Conservation (phyloP, 2,113 vertebrate species). For the Antigone vipio region DNA sequence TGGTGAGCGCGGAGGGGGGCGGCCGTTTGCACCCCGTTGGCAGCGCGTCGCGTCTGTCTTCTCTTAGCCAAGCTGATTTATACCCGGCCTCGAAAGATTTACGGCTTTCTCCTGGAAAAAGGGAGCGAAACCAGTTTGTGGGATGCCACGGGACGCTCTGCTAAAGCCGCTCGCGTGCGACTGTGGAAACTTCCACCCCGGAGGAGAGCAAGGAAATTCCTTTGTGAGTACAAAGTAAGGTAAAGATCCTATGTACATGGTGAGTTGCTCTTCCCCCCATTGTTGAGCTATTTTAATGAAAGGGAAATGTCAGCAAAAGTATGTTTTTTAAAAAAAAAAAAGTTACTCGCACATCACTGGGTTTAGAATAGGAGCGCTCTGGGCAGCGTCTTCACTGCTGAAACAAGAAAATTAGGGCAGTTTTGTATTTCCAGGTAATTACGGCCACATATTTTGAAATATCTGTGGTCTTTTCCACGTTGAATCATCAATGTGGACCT, state of each 20-base stretch:
- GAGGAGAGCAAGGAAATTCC: constrained; percentile 26
- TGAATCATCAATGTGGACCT: background rate
- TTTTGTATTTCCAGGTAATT: background rate
- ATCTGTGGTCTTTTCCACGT: background rate
- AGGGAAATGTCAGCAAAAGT: constrained; percentile 45
- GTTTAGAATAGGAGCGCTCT: background rate
- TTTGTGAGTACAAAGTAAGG: background rate
- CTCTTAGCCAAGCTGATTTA: background rate
- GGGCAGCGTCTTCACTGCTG: background rate
- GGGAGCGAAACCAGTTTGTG: background rate
- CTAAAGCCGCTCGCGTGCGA: background rate
- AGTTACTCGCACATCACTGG: background rate
- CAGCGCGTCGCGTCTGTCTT: background rate
- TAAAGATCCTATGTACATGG: background rate
- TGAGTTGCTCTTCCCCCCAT: background rate
- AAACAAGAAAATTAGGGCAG: background rate
- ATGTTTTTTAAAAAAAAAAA: background rate
- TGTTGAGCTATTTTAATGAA: constrained; percentile 11
- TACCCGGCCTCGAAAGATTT: background rate
- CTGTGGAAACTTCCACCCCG: background rate
- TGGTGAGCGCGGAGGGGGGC: fast-evolving
- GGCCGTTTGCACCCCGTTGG: background rate
- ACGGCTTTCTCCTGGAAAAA: background rate
- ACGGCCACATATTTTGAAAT: background rate
- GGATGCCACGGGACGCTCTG: background rate